phyloP scores from a whole-genome alignment of 2,888 invertebrate species.

The Acrocera orbiculus region DNA sequence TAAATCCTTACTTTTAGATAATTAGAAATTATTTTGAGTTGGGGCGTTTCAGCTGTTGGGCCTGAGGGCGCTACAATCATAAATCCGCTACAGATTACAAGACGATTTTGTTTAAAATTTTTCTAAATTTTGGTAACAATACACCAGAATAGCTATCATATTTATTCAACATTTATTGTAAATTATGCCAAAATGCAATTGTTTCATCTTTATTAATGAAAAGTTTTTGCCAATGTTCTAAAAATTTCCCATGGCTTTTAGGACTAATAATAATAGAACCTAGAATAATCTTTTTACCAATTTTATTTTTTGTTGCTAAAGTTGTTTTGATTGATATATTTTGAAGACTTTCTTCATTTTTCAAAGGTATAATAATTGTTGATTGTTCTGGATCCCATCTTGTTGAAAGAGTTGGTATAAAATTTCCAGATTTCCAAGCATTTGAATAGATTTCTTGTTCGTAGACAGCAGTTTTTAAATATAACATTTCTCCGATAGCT shows the following conservation, averaged over 20 bases:
- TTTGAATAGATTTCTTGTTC: slow-evolving; percentile 43
- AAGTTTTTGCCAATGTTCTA: slow-evolving; percentile 23
- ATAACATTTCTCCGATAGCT: slow-evolving; percentile 38
- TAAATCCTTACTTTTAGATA: no score
- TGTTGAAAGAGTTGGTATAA: slow-evolving; percentile 57
- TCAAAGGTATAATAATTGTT: slow-evolving; percentile 22
- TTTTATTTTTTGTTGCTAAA: slow-evolving; percentile 27
- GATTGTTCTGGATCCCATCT: slow-evolving; percentile 43
- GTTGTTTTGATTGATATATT: slow-evolving; percentile 24
- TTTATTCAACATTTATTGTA: slow-evolving; percentile 17
- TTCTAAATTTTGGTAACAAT: no score
- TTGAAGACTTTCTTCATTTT: slow-evolving; percentile 20
- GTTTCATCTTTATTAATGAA: slow-evolving; percentile 20
- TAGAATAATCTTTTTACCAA: slow-evolving; percentile 28
- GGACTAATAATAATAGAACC: slow-evolving; percentile 21
- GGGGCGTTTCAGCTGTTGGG: no score
- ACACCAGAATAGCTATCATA: no score
- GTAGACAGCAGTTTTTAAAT: slow-evolving; percentile 58
- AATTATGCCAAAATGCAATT: slow-evolving; percentile 28
- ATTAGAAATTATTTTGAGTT: no score
- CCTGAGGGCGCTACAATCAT: no score
- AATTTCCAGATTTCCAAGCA: slow-evolving; percentile 56
- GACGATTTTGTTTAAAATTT: no score
- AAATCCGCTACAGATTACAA: no score
- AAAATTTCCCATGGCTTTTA: slow-evolving; percentile 14